Conservation (phyloP, 2,888 invertebrate genomes). For the Anorthoa munda region DNA sequence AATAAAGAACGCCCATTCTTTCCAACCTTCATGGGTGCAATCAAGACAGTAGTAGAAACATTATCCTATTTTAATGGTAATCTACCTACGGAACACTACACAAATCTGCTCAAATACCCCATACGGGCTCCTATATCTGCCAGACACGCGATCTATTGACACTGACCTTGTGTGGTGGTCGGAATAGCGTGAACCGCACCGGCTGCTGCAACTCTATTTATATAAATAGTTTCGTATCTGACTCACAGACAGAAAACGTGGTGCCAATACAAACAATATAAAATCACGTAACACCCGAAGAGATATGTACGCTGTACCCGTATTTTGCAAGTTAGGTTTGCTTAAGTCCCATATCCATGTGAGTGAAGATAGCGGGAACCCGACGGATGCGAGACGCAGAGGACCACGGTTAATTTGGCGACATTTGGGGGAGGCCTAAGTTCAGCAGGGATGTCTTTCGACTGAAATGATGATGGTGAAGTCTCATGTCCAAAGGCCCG, state of each 20-base stretch:
- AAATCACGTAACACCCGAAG: background rate
- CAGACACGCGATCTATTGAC: slow-evolving; percentile 30
- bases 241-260: slow-evolving; percentile 23
- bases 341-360: background rate
- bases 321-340: background rate
- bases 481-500: no score
- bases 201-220: slow-evolving; percentile 28
- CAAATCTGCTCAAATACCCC: background rate
- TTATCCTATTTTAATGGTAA: background rate
- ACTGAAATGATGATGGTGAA: no score
- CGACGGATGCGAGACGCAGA: no score
- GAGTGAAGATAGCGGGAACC: no score
- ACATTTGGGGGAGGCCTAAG: no score
- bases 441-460: no score
- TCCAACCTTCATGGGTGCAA: no score
- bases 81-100: background rate
- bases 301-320: background rate
- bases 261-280: background rate
- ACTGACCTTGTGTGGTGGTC: slow-evolving; percentile 19
- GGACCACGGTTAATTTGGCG: no score
- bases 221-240: slow-evolving; percentile 13
- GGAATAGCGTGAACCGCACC: slow-evolving; percentile 12
- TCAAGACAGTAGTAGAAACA: background rate
- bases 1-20: background rate
- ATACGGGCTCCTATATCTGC: background rate